Base-by-base conservation (phyloP, 1,140 invertebrate species). In the Macrostomum lignano region DNA sequence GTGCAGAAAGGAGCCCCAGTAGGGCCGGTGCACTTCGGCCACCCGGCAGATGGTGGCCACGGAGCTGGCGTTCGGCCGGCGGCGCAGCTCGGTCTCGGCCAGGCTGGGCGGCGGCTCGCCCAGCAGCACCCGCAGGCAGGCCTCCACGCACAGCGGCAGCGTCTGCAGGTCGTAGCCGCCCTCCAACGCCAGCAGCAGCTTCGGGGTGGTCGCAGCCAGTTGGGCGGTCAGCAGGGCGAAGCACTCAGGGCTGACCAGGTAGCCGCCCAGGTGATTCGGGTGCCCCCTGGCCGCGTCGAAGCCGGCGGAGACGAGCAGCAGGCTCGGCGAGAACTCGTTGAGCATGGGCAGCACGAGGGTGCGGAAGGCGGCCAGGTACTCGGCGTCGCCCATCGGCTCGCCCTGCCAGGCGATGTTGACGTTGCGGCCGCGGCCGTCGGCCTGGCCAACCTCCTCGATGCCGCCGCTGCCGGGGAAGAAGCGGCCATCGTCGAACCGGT, bases 401-500 rank as follows among this genome's bases (percentile, higher is more conserved):
- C n/a, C 69, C 52, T 74, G 77, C 77, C 84, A 96, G 1, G 84
- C 74, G 30, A 98, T 69, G 60, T 96, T 98, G 2, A 96, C 77
- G 53, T 82, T 94, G 60, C 71, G 88, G 21, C 88, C 88, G 17
- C 79, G 56, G 11, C 82, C 88, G 43, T 73, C 66, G 29, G 73
- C 78, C 13, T 68, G 62, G 17, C 88, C 88, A 32, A 63, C 78
- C 73, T 93, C 84, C 21, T 67, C 70, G 21, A 73, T 70, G 25
- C 72, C 75, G 21, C 84, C 84, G 7, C 82, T 93, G 35, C 88
- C 91, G 15, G 88, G 91, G 64, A 96, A 98, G 61, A 96, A 98
- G 59, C 94, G 93, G 29, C 88, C 88, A 55, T 91, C 81, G 63
- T 98, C 91, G 65, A 96, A 86, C 41, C 88, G 72, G 67, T 98